phyloP scores from a whole-genome alignment of 2,888 invertebrate genomes.

The Ypsolopha sequella region DNA sequence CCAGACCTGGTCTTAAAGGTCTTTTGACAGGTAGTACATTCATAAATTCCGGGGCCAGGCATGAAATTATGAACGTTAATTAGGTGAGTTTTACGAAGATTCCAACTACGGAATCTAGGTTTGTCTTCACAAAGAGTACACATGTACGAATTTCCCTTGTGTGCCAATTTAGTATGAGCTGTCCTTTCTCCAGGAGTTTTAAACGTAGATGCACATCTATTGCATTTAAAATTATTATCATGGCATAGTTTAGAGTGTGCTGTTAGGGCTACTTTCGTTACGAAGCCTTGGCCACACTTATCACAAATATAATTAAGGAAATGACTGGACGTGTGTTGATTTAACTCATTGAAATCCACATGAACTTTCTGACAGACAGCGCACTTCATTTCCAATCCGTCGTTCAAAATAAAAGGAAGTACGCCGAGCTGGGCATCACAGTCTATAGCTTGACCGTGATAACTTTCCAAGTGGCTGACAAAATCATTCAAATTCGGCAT shows the following conservation, averaged over 20 bases:
- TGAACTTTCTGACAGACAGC: conserved; percentile 54
- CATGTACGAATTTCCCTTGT: conserved; percentile 51
- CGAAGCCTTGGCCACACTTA: conserved; percentile 59
- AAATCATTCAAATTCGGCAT: conserved; percentile 46
- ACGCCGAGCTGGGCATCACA: conserved; percentile 56
- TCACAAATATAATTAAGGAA: conserved; percentile 60
- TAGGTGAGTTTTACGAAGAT: conserved; percentile 48
- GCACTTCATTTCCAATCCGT: conserved; percentile 53
- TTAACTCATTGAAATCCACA: conserved; percentile 48
- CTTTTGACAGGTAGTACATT: conserved; percentile 60
- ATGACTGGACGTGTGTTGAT: conserved; percentile 54
- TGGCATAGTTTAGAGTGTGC: conserved; percentile 54
- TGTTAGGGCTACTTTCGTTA: conserved; percentile 49
- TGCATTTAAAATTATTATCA: conserved; percentile 54
- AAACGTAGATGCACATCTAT: conserved; percentile 55
- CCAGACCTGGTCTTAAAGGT: conserved; percentile 57
- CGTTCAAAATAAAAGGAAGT: conserved; percentile 51
- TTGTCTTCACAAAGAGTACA: conserved; percentile 58
- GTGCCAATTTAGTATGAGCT: conserved; percentile 50
- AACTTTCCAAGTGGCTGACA: conserved; percentile 49
- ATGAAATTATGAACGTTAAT: conserved; percentile 59
- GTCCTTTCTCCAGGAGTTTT: conserved; percentile 50
- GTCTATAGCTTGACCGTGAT: conserved; percentile 55
- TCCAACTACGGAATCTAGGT: conserved; percentile 58
- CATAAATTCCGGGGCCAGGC: conserved; percentile 56